Evolutionary conservation across 2,888 invertebrate species (phyloP).

Genomic region (Fabriciana adippe): DNA sequence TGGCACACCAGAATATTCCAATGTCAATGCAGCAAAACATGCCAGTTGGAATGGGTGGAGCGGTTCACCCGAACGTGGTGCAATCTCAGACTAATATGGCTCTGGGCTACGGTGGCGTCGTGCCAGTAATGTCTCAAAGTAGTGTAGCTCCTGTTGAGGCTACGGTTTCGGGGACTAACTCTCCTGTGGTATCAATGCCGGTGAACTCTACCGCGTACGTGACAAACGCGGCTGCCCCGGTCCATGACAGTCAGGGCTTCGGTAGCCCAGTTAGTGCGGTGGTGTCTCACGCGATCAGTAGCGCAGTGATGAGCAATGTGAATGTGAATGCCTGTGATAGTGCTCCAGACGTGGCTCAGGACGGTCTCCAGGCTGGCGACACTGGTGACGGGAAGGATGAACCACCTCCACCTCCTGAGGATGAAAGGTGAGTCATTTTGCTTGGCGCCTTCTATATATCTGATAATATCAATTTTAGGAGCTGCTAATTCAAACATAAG

Average conservation of each 20-base stretch:
- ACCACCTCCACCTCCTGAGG: constrained; percentile 64
- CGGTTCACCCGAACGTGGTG: constrained; percentile 74
- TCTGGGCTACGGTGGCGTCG: constrained; percentile 69
- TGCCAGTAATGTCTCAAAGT: constrained; percentile 79
- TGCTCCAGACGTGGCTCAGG: constrained; percentile 64
- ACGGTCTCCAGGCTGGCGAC: constrained; percentile 65
- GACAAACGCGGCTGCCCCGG: constrained; percentile 60
- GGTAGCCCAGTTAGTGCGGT: constrained; percentile 79
- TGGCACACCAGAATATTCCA: constrained; percentile 78
- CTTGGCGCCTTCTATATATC: constrained; percentile 13
- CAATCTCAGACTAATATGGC: constrained; percentile 79
- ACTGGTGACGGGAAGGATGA: constrained; percentile 75
- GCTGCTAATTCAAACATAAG: constrained; percentile 25
- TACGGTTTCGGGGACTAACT: constrained; percentile 77
- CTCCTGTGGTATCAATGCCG: constrained; percentile 77
- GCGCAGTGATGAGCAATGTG: constrained; percentile 73
- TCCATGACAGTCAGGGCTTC: constrained; percentile 76
- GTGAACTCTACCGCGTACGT: constrained; percentile 71
- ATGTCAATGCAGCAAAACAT: constrained; percentile 79
- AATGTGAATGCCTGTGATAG: constrained; percentile 77
- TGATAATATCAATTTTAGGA: constrained; percentile 21
- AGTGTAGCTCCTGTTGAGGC: constrained; percentile 73
- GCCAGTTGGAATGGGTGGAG: constrained; percentile 74
- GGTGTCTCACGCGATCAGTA: constrained; percentile 75
- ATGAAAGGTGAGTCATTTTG: constrained; percentile 74